A percentile compares a stretch with the other conserved stretches of the same genome.
Conservation (phyloP, 2,113 vertebrate species). For the Rynchops niger region DNA sequence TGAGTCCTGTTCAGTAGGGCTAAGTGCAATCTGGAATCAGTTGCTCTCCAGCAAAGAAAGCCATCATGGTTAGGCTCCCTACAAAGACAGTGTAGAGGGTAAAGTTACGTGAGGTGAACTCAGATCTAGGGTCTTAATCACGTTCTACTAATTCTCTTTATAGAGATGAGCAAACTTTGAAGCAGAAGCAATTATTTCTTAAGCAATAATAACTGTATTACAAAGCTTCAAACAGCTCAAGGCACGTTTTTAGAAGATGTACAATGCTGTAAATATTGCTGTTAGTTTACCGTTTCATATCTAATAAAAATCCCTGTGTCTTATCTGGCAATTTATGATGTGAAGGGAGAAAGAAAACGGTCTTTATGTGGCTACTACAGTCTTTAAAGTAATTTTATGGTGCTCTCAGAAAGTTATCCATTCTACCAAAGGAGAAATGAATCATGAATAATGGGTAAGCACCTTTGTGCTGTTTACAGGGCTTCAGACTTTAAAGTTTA, state of each 20-base stretch:
- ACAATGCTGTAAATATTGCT: constrained; percentile 20
- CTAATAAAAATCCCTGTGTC: constrained; percentile 19
- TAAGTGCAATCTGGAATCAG: neutral
- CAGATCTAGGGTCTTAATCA: neutral
- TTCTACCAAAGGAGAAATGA: constrained; percentile 33
- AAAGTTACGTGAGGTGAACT: neutral
- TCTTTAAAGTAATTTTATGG: constrained; percentile 64
- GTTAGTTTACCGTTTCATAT: constrained; percentile 18
- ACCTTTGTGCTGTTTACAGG: constrained; percentile 51
- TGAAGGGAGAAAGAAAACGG: constrained; percentile 1
- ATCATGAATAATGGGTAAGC: constrained; percentile 15
- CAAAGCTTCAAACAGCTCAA: constrained; percentile 7
- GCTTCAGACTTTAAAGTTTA: constrained; percentile 54
- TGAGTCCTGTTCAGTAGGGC: neutral
- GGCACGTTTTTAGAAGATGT: neutral
- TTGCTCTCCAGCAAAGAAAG: neutral
- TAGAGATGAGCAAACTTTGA: neutral
- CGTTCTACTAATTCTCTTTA: neutral
- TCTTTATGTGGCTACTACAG: constrained; percentile 33
- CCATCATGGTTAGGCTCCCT: neutral
- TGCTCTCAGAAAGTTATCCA: constrained; percentile 32
- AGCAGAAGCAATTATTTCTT: constrained; percentile 35
- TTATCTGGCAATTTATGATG: constrained; percentile 44
- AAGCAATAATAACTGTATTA: neutral
- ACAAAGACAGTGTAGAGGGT: neutral